These are phyloP conservation scores for Climacteris rufus DNA, from an alignment of 2,113 vertebrate genomes.

Conservation along the genomic window DNA sequence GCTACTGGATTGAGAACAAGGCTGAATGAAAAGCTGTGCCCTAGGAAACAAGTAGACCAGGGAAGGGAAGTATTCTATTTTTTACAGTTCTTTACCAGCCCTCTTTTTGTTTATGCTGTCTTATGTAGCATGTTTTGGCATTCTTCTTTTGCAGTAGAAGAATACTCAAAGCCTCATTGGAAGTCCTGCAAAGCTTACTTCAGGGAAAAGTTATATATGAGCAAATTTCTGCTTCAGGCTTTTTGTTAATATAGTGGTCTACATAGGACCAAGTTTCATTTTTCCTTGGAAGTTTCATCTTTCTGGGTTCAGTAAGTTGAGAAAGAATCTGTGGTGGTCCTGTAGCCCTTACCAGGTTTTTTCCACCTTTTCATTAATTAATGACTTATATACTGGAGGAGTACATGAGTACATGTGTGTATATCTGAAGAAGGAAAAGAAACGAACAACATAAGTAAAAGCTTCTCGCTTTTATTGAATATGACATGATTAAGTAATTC, in stretches of 20 bases:
- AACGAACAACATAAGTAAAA: not conserved
- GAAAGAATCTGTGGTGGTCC: not conserved
- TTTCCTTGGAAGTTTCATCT: not conserved
- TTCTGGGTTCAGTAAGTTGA: not conserved
- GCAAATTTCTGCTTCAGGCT: not conserved
- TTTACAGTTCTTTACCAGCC: not conserved
- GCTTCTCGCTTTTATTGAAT: not conserved
- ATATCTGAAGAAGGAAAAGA: not conserved
- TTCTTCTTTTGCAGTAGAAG: not conserved
- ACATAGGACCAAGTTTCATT: not conserved
- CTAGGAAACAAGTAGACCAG: not conserved
- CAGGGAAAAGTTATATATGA: not conserved
- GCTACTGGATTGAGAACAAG: not conserved
- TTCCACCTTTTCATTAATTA: not conserved
- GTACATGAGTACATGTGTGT: rapidly evolving
- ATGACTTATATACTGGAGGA: not conserved
- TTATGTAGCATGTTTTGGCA: not conserved
- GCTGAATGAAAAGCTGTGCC: not conserved
- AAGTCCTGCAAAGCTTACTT: not conserved
- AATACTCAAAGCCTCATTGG: not conserved
- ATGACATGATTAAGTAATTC: not conserved
- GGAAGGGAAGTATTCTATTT: not conserved
- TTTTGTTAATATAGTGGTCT: not conserved
- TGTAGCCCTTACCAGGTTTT: not conserved
- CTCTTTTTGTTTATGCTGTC: not conserved